Base-by-base conservation (phyloP, 2,888 invertebrate species). In the Nephrotoma flavescens region DNA sequence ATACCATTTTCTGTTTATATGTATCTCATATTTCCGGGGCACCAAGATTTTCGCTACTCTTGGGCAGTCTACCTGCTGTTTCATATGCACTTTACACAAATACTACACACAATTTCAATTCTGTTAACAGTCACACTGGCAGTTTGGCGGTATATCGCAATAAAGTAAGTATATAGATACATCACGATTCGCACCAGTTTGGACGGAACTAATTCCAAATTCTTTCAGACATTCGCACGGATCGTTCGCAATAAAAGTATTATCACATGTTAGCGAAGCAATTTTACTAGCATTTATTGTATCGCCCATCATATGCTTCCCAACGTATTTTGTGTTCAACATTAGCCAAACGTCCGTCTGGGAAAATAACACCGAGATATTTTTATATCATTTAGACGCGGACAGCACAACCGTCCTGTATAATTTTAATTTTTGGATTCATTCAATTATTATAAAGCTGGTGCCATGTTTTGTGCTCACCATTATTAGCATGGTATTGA, bases 51-150 rank as follows among this genome's bases (percentile, higher is more conserved):
- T 91, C 93, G 97, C 87, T 97, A 97, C 91, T 93, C 94, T 2
- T 97, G 96, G 96, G 95, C 96, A 0, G 93, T 95, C 1, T 97
- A 96, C 91, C 95, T 97, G 7, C 93, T 97, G 87, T 96, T 98
- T 89, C 98, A 98, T 91, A 97, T 97, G 87, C 95, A 97, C 90
- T 97, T 97, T 91, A 95, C 96, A 12, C 97, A 98, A 91, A 95
- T 96, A 12, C 94, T 95, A 89, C 96, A 96, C 90, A 98, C 98
- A 0, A 96, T 98, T 88, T 97, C 98, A 0, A 98, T 98, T 89
- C 97, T 97, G 93, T 91, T 98, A 89, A 98, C 98, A 0, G 96
- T 98, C 3, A 96, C 96, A 0, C 91, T 98, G 88, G 98, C 98
- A 0, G 95, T 98, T 11, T 98, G 98, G 97, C 93, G 98, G 11